A percentile compares a stretch with the other conserved stretches of the same genome.
Evolutionary conservation across 2,797 vertebrate species (phyloP).

Genomic region (Sardinella longiceps): DNA sequence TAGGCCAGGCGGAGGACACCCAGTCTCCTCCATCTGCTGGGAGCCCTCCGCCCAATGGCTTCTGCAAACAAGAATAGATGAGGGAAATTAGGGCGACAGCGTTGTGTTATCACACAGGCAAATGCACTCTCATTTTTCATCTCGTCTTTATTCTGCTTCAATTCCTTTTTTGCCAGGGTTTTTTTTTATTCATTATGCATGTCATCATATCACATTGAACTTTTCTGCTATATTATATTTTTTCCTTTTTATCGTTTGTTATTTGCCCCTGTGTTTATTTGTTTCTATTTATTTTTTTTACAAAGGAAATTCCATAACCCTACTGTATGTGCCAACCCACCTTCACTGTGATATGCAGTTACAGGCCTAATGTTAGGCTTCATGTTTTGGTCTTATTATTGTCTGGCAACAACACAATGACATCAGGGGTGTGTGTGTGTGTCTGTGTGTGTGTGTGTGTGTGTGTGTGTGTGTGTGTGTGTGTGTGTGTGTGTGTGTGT

Average conservation of each 20-base stretch:
- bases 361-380: background rate
- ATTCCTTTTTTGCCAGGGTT: background rate
- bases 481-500: no score
- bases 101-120: background rate
- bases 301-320: no score
- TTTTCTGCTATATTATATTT: no score
- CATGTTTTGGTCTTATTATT: background rate
- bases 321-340: no score
- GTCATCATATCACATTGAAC: background rate
- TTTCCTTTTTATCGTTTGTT: no score
- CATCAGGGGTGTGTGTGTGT: no score
- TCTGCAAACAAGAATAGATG: background rate
- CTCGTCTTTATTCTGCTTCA: background rate
- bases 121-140: background rate
- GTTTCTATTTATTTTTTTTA: no score
- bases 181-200: background rate
- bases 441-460: no score
- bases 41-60: background rate
- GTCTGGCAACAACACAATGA: background rate
- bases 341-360: no score
- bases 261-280: no score
- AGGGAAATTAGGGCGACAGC: background rate
- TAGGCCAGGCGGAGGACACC: background rate
- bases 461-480: no score
- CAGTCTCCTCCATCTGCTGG: background rate